Evolutionary conservation across 2,888 invertebrate species (phyloP).

Genomic region (Drosophila kanekoi): DNA sequence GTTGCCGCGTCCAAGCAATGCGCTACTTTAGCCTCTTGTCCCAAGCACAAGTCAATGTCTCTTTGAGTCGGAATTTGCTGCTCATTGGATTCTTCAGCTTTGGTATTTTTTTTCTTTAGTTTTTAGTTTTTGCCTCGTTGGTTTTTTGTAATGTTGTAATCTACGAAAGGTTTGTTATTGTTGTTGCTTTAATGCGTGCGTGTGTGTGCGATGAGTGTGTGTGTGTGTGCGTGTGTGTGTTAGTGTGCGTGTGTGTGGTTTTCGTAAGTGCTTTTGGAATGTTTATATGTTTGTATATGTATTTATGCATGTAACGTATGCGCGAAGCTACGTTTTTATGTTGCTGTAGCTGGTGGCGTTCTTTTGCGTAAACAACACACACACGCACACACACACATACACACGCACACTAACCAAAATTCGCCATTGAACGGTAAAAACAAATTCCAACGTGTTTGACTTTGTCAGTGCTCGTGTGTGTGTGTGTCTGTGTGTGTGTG

Average conservation of each 20-base stretch:
- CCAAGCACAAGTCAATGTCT: slow-evolving; percentile 48
- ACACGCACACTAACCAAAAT: slow-evolving; percentile 48
- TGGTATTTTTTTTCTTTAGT: slow-evolving; percentile 24
- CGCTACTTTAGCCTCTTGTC: slow-evolving; percentile 67
- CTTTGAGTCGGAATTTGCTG: slow-evolving; percentile 28
- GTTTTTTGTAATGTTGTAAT: slow-evolving; percentile 62
- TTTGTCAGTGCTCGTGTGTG: slow-evolving; percentile 50
- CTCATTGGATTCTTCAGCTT: slow-evolving; percentile 47
- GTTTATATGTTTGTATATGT: slow-evolving; percentile 25
- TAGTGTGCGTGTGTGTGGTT: slow-evolving; percentile 43
- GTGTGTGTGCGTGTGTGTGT: slow-evolving; percentile 39
- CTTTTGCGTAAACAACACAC: slow-evolving; percentile 64
- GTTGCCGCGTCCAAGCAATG: slow-evolving; percentile 47
- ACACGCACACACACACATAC: slow-evolving; percentile 17
- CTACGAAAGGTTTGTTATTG: slow-evolving; percentile 53
- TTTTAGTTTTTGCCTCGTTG: slow-evolving; percentile 13
- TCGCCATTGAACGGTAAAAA: slow-evolving; percentile 77
- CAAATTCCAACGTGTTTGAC: slow-evolving; percentile 72
- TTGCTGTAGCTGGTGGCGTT: slow-evolving; percentile 63
- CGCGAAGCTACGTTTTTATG: slow-evolving; percentile 27
- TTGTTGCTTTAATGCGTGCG: slow-evolving; percentile 16
- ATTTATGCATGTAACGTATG: slow-evolving; percentile 19
- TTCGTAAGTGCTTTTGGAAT: slow-evolving; percentile 68
- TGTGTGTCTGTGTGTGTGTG: slow-evolving; percentile 31
- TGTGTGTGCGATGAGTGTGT: too few species aligned